Conservation (phyloP, 2,113 vertebrate genomes). For the Orycteropus afer region DNA sequence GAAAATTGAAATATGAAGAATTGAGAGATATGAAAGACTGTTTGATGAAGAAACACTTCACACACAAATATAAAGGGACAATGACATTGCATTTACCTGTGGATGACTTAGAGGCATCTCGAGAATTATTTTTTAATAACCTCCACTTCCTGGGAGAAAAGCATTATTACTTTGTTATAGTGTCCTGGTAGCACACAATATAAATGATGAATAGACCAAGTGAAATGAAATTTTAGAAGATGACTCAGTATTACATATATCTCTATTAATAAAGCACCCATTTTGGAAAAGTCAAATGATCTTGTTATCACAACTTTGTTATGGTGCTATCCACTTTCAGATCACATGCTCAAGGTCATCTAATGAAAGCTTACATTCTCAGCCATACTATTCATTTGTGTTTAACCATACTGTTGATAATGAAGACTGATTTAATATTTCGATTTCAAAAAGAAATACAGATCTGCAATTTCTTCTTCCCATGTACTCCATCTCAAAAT, state of each 20-base stretch:
- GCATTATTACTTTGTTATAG: not conserved
- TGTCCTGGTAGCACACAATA: not conserved
- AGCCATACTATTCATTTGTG: not conserved
- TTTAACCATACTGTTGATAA: not conserved
- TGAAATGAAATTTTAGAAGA: not conserved
- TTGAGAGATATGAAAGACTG: not conserved
- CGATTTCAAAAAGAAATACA: not conserved
- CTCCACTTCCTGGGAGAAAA: not conserved
- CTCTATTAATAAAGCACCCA: constrained; percentile 12
- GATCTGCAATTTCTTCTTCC: constrained; percentile 5
- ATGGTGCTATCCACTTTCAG: not conserved
- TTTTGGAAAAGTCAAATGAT: not conserved
- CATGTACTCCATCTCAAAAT: not conserved
- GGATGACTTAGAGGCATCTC: not conserved
- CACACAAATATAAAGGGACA: not conserved
- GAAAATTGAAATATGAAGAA: not conserved
- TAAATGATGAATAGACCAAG: not conserved
- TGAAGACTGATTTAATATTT: not conserved
- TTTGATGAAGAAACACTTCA: constrained; percentile 10
- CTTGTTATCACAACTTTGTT: not conserved
- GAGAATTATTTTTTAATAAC: not conserved
- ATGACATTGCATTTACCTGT: not conserved
- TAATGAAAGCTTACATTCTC: constrained; percentile 12
- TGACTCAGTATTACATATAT: not conserved
- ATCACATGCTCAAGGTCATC: not conserved